Evolutionary conservation across 2,888 invertebrate species (phyloP).

Genomic region (Drosophila paranaensis): DNA sequence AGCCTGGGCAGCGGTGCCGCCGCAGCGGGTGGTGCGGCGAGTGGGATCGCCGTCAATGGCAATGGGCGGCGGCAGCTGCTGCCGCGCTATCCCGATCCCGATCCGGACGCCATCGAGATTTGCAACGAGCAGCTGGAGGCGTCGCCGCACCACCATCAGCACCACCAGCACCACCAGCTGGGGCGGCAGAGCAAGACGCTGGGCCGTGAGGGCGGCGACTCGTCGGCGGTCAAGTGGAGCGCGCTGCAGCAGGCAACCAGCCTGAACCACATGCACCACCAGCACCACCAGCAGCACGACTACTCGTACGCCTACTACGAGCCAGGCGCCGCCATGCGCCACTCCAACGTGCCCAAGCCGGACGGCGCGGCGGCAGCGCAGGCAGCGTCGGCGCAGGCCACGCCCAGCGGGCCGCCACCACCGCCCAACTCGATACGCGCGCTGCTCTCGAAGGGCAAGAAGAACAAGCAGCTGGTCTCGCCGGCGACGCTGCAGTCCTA

Average conservation of each 20-base stretch:
- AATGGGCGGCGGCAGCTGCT: conserved; percentile 71
- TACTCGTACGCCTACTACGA: conserved; percentile 95
- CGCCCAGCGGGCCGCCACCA: conserved; percentile 77
- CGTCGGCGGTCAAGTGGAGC: conserved; percentile 50
- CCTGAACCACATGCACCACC: conserved; percentile 58
- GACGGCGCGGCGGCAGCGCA: conserved; percentile 15
- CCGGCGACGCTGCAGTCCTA: conserved; percentile 87
- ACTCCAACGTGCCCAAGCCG: conserved; percentile 89
- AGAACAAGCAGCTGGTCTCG: conserved; percentile 82
- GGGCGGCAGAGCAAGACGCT: conserved; percentile 60
- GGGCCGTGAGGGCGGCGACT: conserved; percentile 40
- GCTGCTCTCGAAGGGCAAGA: conserved; percentile 83
- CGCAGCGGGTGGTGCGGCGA: not conserved
- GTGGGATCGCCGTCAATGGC: conserved; percentile 23
- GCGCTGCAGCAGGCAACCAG: conserved; percentile 62
- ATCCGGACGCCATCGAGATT: conserved; percentile 84
- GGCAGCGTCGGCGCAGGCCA: conserved; percentile 22
- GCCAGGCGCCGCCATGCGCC: conserved; percentile 87
- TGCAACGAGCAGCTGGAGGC: conserved; percentile 81
- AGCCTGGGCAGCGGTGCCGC: conserved; percentile 1
- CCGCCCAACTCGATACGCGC: conserved; percentile 84
- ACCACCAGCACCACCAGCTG: conserved; percentile 40
- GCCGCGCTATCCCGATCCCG: conserved; percentile 81
- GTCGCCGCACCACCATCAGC: conserved; percentile 50
- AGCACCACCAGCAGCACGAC: conserved; percentile 85